Evolutionary conservation across 2,888 invertebrate genomes (phyloP).

Genomic region (Ariolimax columbianus): DNA sequence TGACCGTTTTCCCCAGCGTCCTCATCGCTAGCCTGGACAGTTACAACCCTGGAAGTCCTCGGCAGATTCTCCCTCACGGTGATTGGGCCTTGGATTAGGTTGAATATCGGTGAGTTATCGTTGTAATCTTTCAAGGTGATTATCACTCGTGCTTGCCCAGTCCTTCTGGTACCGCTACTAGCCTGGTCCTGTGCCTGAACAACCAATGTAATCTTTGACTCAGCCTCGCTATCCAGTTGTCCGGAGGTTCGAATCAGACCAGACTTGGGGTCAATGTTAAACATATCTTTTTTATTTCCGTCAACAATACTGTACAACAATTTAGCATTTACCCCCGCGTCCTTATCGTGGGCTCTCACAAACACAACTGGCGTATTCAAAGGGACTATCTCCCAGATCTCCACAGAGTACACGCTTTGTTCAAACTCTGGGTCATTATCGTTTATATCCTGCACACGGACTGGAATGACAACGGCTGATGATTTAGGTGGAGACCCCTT

Average conservation of each 20-base stretch:
- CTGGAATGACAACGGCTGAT: constrained; percentile 83
- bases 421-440: constrained; percentile 88
- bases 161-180: constrained; percentile 89
- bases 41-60: constrained; percentile 89
- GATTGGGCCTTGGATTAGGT: constrained; percentile 80
- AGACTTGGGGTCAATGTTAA: constrained; percentile 90
- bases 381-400: constrained; percentile 92
- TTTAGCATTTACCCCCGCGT: constrained; percentile 89
- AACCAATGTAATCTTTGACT: constrained; percentile 81
- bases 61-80: constrained; percentile 92
- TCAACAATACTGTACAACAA: constrained; percentile 87
- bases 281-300: constrained; percentile 93
- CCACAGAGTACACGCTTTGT: constrained; percentile 89
- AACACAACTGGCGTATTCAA: constrained; percentile 87
- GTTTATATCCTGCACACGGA: constrained; percentile 88
- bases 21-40: constrained; percentile 90
- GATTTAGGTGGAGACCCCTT: constrained; percentile 82
- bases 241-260: constrained; percentile 94
- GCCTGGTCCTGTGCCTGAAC: constrained; percentile 80
- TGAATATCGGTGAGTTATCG: constrained; percentile 95
- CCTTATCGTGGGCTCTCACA: constrained; percentile 86
- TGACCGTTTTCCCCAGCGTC: constrained; percentile 97
- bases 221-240: constrained; percentile 89
- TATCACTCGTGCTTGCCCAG: constrained; percentile 88
- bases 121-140: constrained; percentile 93